phyloP scores from a whole-genome alignment of 2,888 invertebrate species.

The Sussaba pulchella region DNA sequence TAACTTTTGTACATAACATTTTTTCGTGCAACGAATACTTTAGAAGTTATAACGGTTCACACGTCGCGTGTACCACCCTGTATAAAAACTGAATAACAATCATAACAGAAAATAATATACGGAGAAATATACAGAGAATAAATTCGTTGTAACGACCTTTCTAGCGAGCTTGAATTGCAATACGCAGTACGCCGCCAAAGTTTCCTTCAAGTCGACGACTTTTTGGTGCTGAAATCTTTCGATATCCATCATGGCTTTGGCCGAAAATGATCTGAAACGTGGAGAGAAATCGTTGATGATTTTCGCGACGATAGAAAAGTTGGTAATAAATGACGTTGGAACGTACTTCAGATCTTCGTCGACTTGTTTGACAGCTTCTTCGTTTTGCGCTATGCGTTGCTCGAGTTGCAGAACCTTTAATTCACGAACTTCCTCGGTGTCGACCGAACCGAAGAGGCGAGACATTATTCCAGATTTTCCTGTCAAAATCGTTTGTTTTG shows the following conservation, averaged over 20 bases:
- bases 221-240: slow-evolving; percentile 91
- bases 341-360: slow-evolving; percentile 88
- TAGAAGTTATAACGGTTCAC: too few species aligned
- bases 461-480: slow-evolving; percentile 91
- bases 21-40: too few species aligned
- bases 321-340: slow-evolving; percentile 4
- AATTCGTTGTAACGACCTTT: too few species aligned
- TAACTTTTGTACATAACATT: too few species aligned
- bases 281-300: slow-evolving; percentile 60
- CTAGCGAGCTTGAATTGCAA: slow-evolving; percentile 91
- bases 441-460: slow-evolving; percentile 90
- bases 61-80: too few species aligned
- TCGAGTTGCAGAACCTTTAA: slow-evolving; percentile 89
- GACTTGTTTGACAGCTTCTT: slow-evolving; percentile 86
- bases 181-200: slow-evolving; percentile 88
- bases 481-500: slow-evolving; percentile 44
- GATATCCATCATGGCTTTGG: slow-evolving; percentile 88
- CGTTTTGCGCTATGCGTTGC: slow-evolving; percentile 88
- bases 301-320: slow-evolving; percentile 3
- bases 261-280: slow-evolving; percentile 88
- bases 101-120: too few species aligned
- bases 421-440: slow-evolving; percentile 91
- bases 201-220: slow-evolving; percentile 89
- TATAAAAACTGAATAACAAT: too few species aligned
- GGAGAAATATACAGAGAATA: too few species aligned